Conservation (phyloP, 2,797 vertebrate species). For the Danionella dracula region DNA sequence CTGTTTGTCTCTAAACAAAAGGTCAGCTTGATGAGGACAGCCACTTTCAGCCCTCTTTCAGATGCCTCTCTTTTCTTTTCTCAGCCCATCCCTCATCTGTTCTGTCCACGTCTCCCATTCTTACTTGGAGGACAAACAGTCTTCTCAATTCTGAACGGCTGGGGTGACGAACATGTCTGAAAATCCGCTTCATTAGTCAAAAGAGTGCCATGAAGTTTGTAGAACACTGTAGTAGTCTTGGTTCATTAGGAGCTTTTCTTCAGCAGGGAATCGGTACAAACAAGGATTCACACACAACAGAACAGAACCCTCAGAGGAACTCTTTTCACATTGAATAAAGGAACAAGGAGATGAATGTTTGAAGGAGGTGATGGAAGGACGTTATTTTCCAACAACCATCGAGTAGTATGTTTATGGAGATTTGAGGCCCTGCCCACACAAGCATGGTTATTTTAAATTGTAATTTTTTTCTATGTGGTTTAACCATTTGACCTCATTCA, state of each 20-base stretch:
- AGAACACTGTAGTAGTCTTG: slow-evolving; percentile 21
- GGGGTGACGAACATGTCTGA: slow-evolving; percentile 25
- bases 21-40: slow-evolving; percentile 63
- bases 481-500: too few relatives aligned
- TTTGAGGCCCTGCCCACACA: too few relatives aligned
- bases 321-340: slow-evolving; percentile 15
- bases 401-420: neutral
- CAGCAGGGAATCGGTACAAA: slow-evolving; percentile 7
- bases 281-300: slow-evolving; percentile 26
- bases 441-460: too few relatives aligned
- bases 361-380: neutral
- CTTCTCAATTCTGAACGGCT: neutral
- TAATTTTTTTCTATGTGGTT: too few relatives aligned
- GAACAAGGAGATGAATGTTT: neutral
- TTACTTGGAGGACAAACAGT: slow-evolving; percentile 14
- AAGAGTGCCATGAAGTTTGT: slow-evolving; percentile 38
- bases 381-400: neutral
- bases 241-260: slow-evolving; percentile 23
- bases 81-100: slow-evolving; percentile 31
- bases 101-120: slow-evolving; percentile 43
- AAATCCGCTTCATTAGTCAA: slow-evolving; percentile 44
- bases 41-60: slow-evolving; percentile 51
- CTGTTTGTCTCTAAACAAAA: slow-evolving; percentile 73
- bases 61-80: slow-evolving; percentile 36
- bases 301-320: neutral